Percentiles rank a stretch among this genome's conserved stretches.
Evolutionary conservation across 2,113 vertebrate species (phyloP).

Genomic region (Xiphorhynchus elegans): DNA sequence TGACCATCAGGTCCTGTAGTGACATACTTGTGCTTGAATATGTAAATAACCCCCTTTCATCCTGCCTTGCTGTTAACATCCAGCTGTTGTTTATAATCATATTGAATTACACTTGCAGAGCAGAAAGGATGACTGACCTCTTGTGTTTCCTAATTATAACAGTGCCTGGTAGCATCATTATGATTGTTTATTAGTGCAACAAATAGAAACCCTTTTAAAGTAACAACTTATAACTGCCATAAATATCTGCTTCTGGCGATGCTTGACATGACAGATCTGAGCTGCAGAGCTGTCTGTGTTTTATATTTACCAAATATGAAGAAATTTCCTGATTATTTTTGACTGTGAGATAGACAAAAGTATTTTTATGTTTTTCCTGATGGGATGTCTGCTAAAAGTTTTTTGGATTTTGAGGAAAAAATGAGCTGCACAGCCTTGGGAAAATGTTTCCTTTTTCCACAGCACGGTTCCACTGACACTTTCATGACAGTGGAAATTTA

Average conservation of each 20-base stretch:
- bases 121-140: slow-evolving; percentile 26
- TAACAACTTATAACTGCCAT: not conserved
- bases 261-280: not conserved
- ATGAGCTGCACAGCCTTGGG: not conserved
- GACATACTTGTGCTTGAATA: not conserved
- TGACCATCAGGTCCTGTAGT: not conserved
- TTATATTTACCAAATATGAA: not conserved
- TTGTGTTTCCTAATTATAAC: slow-evolving; percentile 35
- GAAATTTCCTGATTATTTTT: not conserved
- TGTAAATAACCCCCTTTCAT: not conserved
- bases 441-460: not conserved
- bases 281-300: not conserved
- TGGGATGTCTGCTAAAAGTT: not conserved
- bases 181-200: slow-evolving; percentile 12
- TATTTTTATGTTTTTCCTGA: not conserved
- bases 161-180: not conserved
- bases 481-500: not conserved
- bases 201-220: slow-evolving; percentile 18
- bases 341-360: not conserved
- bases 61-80: slow-evolving; percentile 5
- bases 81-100: slow-evolving; percentile 32
- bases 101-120: not conserved
- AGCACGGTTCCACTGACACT: not conserved
- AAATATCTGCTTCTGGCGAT: not conserved
- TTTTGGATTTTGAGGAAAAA: slow-evolving; percentile 28